Evolutionary conservation across 2,797 vertebrate species (phyloP).

Genomic region (Tachyglossus aculeatus): DNA sequence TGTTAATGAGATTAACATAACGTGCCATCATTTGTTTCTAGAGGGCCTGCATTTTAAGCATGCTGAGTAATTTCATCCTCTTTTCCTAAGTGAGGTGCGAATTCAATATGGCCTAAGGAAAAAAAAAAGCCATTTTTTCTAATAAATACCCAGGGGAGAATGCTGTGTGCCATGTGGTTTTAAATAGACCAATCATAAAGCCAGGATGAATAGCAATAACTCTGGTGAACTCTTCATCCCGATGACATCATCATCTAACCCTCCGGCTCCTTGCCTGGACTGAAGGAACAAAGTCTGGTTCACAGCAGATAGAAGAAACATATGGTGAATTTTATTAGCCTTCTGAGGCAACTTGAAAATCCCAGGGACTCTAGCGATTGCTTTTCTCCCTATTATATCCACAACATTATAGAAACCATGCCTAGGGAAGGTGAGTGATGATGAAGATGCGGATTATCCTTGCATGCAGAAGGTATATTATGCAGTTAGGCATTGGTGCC

Average conservation of each 20-base stretch:
- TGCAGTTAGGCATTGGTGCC: conserved; percentile 49
- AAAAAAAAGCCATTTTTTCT: conserved; percentile 6
- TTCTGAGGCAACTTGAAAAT: conserved; percentile 45
- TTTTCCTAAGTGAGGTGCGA: background rate
- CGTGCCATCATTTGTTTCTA: background rate
- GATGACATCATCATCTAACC: conserved; percentile 72
- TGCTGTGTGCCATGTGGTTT: conserved; percentile 6
- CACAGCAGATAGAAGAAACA: conserved; percentile 52
- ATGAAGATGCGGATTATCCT: conserved; percentile 60
- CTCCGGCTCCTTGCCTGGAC: conserved; percentile 69
- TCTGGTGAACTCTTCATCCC: conserved; percentile 68
- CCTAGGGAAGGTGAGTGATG: conserved; percentile 57
- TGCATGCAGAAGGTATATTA: conserved; percentile 64
- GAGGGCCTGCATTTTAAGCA: background rate
- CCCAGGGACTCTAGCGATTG: conserved; percentile 49
- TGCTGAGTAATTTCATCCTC: background rate
- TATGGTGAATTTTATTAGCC: conserved; percentile 54
- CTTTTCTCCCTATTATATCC: conserved; percentile 64
- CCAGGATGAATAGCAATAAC: conserved; percentile 68
- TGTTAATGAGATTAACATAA: conserved; percentile 16
- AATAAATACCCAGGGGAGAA: conserved; percentile 2
- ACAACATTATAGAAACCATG: conserved; percentile 60
- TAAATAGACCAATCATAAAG: conserved; percentile 23
- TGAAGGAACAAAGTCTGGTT: conserved; percentile 66
- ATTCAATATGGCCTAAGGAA: conserved; percentile 9